Base-by-base conservation (phyloP, 2,888 invertebrate genomes). In the Drosophila kambysellisi region DNA sequence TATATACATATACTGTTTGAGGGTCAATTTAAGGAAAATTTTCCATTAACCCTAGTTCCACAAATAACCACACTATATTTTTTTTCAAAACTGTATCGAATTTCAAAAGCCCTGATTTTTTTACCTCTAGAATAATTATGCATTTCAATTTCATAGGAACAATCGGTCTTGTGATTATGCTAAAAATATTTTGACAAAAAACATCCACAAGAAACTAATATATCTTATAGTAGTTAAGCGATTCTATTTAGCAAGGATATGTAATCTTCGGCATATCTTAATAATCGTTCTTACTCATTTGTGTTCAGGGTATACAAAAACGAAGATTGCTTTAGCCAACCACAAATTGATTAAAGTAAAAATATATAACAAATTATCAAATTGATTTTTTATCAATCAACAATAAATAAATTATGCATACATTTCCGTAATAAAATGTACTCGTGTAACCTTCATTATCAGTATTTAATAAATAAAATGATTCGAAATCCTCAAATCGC, bases 371-470 rank as follows among this genome's bases (percentile, higher is more conserved):
- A 17, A 52, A 56, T 72, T 58, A 69, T 78, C 70, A 74, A 67
- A 71, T 58, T 25, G 25, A 35, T 57, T 68, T 63, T 62, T 56
- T n/a, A 39, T 48, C 51, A 64, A 78, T 69, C 32, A 8, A 15
- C 46, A 25, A 25, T 46, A 46, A 25, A 46, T 46, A 25, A 46
- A 37, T 39, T 53, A 30, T 58, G 3, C 29, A 32, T 9, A 3
- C n/a, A n/a, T 15, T 43, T 41, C 41, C 57, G 6, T 20, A 9
- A 20, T 35, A 37, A 67, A 58, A 67, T 88, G 78, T 52, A 71
- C 80, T 69, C 51, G 12, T 74, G 37, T 88, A 88, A 82, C 85
- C 88, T 80, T 51, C 48, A 56, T 70, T 71, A 89, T 85, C 86
- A 76, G 58, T n/a, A 56, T 52, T 63, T 12, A 46, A 25, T 25